Base-by-base conservation (phyloP, 2,113 vertebrate species). In the Paradisaea rubra region DNA sequence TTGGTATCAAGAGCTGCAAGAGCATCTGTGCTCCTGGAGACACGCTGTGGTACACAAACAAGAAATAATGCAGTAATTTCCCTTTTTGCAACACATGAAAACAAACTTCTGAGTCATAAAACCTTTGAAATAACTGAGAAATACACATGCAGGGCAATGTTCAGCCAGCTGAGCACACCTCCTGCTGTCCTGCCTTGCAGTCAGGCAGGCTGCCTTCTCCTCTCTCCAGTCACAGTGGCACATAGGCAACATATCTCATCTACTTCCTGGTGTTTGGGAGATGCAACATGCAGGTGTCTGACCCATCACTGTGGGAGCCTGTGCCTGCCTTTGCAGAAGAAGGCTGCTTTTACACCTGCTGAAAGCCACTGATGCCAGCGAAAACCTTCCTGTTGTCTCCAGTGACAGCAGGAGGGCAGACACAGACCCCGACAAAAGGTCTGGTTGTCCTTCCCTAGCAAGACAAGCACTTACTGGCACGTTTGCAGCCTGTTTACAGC, bases 11-110 rank as follows among this genome's bases (percentile, higher is more conserved):
- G 50, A 72, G 50, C 66, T 77, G 39, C 57, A 60, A 90, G 72
- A 91, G n/a, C 79, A 83, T 86, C 82, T 90, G 72, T 81, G 69
- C 60, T 95, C 33, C 81, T 24, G 25, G 77, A 92, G 49, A 52
- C 52, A 65, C 0, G 0, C 31, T 2, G 4, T 39, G 37, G 31
- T 81, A 71, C 11, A 21, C 35, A 86, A 83, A 82, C 28, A 66
- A 86, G 72, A 90, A 91, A 93, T 71, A 89, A 81, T 31, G 35
- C 47, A 66, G 12, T 59, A 23, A 68, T 64, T 89, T 80, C 61
- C 53, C 45, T 68, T 88, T 81, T 56, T 41, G 37, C 49, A 18
- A 33, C 21, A 61, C 61, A 11, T 71, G 45, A 53, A 89, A 76
- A 76, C 59, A 88, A 77, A 80, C 41, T 41, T 52, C 74, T 71